phyloP scores from a whole-genome alignment of 1,140 invertebrate species.

The Carcinoscorpius rotundicauda region DNA sequence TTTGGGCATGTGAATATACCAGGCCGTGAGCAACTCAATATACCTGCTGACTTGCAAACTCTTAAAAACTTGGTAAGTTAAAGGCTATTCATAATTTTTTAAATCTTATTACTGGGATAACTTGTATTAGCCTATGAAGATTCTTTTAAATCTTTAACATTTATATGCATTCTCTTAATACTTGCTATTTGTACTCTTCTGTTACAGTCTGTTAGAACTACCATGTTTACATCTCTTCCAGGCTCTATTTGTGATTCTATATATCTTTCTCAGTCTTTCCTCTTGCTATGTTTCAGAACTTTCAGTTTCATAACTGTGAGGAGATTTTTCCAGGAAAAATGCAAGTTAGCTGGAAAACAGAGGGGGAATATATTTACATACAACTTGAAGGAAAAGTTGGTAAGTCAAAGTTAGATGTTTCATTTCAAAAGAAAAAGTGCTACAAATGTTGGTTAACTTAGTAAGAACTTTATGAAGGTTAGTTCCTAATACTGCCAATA shows the following conservation, averaged over 20 bases:
- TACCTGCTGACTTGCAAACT: conserved; percentile 44
- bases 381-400: conserved; percentile 64
- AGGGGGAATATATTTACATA: conserved; percentile 72
- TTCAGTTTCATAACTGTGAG: conserved; percentile 60
- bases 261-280: too few species aligned
- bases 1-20: conserved; percentile 67
- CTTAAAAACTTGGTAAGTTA: conserved; percentile 12
- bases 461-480: too few species aligned
- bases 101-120: background rate
- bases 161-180: too few species aligned
- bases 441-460: too few species aligned
- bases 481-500: too few species aligned
- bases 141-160: background rate
- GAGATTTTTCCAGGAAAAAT: conserved; percentile 40
- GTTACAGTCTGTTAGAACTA: too few species aligned
- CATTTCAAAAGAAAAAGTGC: too few species aligned
- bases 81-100: background rate
- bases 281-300: conserved; percentile 28
- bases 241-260: too few species aligned
- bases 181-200: too few species aligned
- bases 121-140: background rate
- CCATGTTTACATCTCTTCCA: too few species aligned
- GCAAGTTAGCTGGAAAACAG: conserved; percentile 78
- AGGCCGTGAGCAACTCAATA: conserved; percentile 52
- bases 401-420: conserved; percentile 25